Evolutionary conservation across 1,140 invertebrate genomes (phyloP), one percentile per base, ranked within the genome.

Genomic region (Myzus persicae): DNA sequence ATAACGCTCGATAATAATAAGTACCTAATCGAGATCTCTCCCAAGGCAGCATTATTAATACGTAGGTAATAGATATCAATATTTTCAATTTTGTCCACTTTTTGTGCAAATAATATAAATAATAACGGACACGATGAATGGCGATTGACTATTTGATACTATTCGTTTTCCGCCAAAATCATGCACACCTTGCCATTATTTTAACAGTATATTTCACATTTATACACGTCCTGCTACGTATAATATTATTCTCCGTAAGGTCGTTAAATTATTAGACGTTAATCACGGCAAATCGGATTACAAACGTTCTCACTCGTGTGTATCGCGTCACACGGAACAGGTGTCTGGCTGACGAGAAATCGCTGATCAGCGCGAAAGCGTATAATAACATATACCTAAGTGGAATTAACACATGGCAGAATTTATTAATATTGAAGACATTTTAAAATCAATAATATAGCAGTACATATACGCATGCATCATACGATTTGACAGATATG

Each of bases 1-100:
- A 42, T 22, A 90, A 90, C 51, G 88, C 46, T 14, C n/a, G 88
- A 11, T 40, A 90, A 59, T 42, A 90, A 90, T 40, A 40, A 90
- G 88, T 36, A 20, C 14, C 26, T 1, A 87, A 42, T 40, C n/a
- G n/a, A n/a, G n/a, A n/a, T n/a, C n/a, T n/a, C 38, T 6, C 24
- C 26, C 48, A 24, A 36, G 6, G 1, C 20, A 18, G 46, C 2
- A 22, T 18, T 31, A 44, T n/a, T 18, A 22, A 48, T 88, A 31
- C n/a, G 18, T 67, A 67, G 11, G 0, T 67, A n/a, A n/a, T 67
- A 67, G 11, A 0, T 67, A n/a, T 18, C n/a, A n/a, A n/a, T 67
- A n/a, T 67, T 46, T 44, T 44, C 42, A 18, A 46, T 46, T 40
- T 59, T 44, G 26, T 59, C 38, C 40, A 8, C 14, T 42, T 59